phyloP scores from a whole-genome alignment of 2,888 invertebrate species.

The Aleiodes testaceus region DNA sequence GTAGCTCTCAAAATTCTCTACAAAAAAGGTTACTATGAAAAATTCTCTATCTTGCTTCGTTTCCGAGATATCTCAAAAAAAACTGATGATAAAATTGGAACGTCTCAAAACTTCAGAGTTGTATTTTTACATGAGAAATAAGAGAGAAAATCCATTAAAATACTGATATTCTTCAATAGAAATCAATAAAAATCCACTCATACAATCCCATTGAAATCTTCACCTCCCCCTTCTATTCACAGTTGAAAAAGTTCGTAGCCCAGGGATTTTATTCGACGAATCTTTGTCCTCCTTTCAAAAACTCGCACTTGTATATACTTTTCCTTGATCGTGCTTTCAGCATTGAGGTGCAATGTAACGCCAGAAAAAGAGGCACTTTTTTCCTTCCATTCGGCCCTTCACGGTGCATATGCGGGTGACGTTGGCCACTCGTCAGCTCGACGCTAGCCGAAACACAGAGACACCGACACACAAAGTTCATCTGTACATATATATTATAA shows the following conservation, averaged over 20 bases:
- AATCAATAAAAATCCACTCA: no score
- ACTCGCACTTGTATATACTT: constrained; percentile 10
- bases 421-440: constrained; percentile 40
- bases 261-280: constrained; percentile 25
- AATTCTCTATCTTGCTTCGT: no score
- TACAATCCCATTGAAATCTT: no score
- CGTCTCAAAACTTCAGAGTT: no score
- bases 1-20: no score
- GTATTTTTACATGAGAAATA: no score
- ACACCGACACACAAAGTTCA: constrained; percentile 13
- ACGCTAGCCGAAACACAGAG: constrained; percentile 36
- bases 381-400: constrained; percentile 36
- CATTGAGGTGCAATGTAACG: constrained; percentile 21
- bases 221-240: neutral
- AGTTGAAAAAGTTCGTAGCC: constrained; percentile 38
- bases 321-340: constrained; percentile 15
- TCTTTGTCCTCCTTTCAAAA: constrained; percentile 36
- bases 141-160: no score
- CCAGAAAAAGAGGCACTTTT: constrained; percentile 3
- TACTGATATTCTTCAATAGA: no score
- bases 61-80: no score
- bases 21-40: no score
- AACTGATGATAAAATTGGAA: no score
- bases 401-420: constrained; percentile 19
- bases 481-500: constrained; percentile 2